Evolutionary conservation across 2,113 vertebrate genomes (phyloP), one percentile per base, ranked within the genome.

Genomic region (Microcebus tavaratra): DNA sequence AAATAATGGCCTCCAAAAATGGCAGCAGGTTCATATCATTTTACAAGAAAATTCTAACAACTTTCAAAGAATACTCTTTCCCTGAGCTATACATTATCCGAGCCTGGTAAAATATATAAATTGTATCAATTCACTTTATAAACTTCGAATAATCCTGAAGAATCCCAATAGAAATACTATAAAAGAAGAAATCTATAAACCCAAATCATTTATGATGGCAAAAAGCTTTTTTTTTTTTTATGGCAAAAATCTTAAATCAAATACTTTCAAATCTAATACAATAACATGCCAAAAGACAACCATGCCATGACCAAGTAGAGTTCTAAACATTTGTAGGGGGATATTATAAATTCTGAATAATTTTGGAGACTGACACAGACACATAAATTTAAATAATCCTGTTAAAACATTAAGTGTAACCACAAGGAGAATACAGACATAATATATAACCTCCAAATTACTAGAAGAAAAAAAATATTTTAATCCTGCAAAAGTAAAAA

Each of bases 331-430:
- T 29, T 72, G 48, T 36, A 80, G 23, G 42, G 13, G 9, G 18
- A 65, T 85, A 72, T 18, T 72, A 73, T 73, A 93, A 85, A 57
- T 82, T 59, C 13, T 88, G 36, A 88, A 59, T 70, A 92, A 89
- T 73, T 73, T 72, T 82, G 75, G 59, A 76, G 39, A 76, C 36
- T 68, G 48, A 76, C 57, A 87, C 27, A 82, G 79, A 82, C 25
- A 87, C 50, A 18, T 39, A 81, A 90, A 15, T 63, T 94, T 90
- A 79, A 93, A 90, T 85, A 63, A 90, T 85, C 93, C 55, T 50
- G 20, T 79, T 89, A 63, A 84, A 93, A 61, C 36, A 15, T 23
- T 89, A 65, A 88, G 42, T 23, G 15, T 67, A 84, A 76, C 63
- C 18, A 59, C 13, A 18, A 79, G 36, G 11, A 91, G 14, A 79